Evolutionary conservation across 2,113 vertebrate species (phyloP).

Genomic region (Megaleporinus macrocephalus): DNA sequence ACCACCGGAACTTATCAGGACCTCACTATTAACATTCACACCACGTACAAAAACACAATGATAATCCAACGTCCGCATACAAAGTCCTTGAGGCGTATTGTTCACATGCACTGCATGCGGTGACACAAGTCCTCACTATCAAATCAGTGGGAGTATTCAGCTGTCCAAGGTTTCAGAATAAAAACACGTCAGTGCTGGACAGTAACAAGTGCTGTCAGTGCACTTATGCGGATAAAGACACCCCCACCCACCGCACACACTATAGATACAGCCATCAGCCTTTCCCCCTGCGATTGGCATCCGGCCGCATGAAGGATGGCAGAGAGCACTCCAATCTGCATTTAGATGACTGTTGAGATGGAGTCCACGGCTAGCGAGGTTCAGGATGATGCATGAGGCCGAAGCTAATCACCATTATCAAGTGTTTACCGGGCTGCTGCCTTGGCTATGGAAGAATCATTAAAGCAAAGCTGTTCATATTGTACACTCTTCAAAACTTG

Average conservation of each 20-base stretch:
- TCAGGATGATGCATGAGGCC: background rate
- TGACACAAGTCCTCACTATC: background rate
- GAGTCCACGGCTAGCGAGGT: background rate
- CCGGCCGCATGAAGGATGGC: background rate
- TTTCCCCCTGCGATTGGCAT: background rate
- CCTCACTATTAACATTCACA: background rate
- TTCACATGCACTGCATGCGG: background rate
- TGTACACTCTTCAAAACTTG: too few species aligned
- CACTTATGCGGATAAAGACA: background rate
- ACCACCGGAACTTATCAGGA: background rate
- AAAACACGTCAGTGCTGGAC: background rate
- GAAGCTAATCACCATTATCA: background rate
- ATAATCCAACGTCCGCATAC: background rate
- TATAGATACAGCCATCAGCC: background rate
- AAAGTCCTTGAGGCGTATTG: constrained; percentile 28
- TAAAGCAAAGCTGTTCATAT: background rate
- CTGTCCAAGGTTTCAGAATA: background rate
- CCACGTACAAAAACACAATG: background rate
- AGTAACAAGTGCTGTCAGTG: background rate
- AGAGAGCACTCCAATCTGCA: constrained; percentile 49
- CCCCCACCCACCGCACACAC: background rate
- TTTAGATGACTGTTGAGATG: constrained; percentile 46
- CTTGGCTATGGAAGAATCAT: background rate
- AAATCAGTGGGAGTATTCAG: background rate
- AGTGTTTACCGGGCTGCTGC: background rate